Conservation (phyloP, 2,797 vertebrate genomes). For the Micrastur ruficollis region DNA sequence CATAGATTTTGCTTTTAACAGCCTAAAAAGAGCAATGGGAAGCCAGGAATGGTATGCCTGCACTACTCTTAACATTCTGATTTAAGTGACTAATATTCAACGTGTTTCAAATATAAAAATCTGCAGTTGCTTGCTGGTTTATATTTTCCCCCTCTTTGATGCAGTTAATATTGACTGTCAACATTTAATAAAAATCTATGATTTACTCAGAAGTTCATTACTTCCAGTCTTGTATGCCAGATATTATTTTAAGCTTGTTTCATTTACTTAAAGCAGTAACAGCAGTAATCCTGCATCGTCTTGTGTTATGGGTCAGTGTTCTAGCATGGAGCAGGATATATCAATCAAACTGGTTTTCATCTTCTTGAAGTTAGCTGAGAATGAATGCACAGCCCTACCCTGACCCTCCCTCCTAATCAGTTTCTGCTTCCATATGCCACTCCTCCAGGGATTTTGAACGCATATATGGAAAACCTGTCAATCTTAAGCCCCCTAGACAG, state of each 20-base stretch:
- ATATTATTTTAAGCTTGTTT: slow-evolving; percentile 39
- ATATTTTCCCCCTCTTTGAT: slow-evolving; percentile 5
- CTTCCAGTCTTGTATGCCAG: not conserved
- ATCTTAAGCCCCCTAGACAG: not conserved
- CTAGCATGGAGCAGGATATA: not conserved
- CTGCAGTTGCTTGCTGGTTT: not conserved
- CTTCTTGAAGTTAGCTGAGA: slow-evolving; percentile 27
- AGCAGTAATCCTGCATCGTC: not conserved
- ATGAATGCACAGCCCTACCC: not conserved
- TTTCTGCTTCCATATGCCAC: slow-evolving; percentile 28
- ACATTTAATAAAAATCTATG: not conserved
- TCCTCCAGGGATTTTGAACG: slow-evolving; percentile 23
- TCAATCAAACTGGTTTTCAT: slow-evolving; percentile 18
- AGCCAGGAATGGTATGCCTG: not conserved
- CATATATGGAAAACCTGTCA: not conserved
- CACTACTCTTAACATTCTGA: not conserved
- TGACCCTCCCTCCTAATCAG: slow-evolving; percentile 2
- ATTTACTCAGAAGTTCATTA: slow-evolving; percentile 54
- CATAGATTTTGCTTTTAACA: not conserved
- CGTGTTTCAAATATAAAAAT: not conserved
- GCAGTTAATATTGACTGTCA: not conserved
- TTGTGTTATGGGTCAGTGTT: slow-evolving; percentile 13
- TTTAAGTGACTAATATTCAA: not conserved
- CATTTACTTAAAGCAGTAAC: slow-evolving; percentile 43
- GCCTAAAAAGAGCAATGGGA: not conserved